These are phyloP conservation scores for Netelia inedita DNA, from an alignment of 2,888 invertebrate species.

Conservation along the genomic window DNA sequence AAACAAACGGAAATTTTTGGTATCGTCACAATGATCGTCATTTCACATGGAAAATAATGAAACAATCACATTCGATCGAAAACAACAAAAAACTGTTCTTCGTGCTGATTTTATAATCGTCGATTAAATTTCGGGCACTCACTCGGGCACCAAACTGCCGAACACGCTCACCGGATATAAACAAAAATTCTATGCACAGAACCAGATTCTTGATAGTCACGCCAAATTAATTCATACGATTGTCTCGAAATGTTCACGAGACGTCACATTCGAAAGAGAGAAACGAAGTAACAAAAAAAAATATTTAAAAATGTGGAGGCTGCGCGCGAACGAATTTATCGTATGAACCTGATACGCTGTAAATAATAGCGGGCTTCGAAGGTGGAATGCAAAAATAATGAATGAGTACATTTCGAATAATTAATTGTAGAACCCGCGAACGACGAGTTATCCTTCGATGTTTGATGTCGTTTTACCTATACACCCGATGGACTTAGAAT, in stretches of 20 bases:
- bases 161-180: neutral
- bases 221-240: conserved; percentile 9
- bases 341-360: conserved; percentile 59
- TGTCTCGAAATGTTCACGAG: neutral
- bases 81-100: neutral
- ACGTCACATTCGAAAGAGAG: neutral
- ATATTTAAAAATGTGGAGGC: conserved; percentile 36
- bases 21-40: conserved; percentile 2
- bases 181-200: conserved; percentile 21
- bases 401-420: conserved; percentile 40
- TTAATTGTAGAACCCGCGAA: conserved; percentile 18
- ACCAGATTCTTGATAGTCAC: conserved; percentile 5
- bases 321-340: conserved; percentile 44
- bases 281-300: conserved; percentile 21
- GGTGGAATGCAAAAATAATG: conserved; percentile 38
- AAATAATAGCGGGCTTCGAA: conserved; percentile 56
- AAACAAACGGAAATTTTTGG: conserved; percentile 2
- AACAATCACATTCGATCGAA: neutral
- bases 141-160: conserved; percentile 8
- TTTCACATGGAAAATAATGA: neutral
- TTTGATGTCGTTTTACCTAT: conserved; percentile 71
- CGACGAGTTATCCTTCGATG: conserved; percentile 70
- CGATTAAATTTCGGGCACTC: conserved; percentile 9
- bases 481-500: conserved; percentile 59
- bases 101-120: conserved; percentile 4